Evolutionary conservation across 2,888 invertebrate genomes (phyloP).

Genomic region (Sminthurinus aureus): DNA sequence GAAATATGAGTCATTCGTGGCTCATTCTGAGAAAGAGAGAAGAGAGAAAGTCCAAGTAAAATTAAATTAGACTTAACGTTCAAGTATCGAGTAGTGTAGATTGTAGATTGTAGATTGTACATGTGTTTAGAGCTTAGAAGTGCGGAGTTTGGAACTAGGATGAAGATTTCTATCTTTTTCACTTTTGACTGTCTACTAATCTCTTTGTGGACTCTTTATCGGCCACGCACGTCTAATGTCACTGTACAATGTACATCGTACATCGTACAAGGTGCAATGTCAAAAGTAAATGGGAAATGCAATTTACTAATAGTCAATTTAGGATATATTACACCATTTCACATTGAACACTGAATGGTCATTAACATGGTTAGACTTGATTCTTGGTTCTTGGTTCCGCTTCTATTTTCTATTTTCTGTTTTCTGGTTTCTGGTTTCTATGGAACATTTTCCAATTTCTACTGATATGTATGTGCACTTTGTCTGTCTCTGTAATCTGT

Average conservation of each 20-base stretch:
- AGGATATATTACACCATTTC: neutral
- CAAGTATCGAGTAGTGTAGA: no score
- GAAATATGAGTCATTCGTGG: no score
- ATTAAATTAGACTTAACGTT: no score
- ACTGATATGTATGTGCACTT: neutral
- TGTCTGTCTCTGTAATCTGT: neutral
- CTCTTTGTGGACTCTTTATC: neutral
- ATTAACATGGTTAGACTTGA: neutral
- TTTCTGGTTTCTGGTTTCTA: no score
- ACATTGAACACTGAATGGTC: neutral
- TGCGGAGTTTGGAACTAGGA: no score
- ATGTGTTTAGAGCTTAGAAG: no score
- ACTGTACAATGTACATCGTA: neutral
- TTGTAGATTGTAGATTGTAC: no score
- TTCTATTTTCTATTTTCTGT: neutral
- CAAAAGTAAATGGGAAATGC: neutral
- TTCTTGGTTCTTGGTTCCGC: neutral
- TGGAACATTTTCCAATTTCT: no score
- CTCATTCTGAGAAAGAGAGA: no score
- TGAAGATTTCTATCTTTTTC: no score
- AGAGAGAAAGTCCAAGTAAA: no score
- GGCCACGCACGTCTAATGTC: no score
- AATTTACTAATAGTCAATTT: neutral
- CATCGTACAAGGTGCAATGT: neutral
- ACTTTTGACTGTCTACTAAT: neutral